These are phyloP conservation scores for Petaurus breviceps DNA, from an alignment of 2,113 vertebrate genomes.

Conservation along the genomic window DNA sequence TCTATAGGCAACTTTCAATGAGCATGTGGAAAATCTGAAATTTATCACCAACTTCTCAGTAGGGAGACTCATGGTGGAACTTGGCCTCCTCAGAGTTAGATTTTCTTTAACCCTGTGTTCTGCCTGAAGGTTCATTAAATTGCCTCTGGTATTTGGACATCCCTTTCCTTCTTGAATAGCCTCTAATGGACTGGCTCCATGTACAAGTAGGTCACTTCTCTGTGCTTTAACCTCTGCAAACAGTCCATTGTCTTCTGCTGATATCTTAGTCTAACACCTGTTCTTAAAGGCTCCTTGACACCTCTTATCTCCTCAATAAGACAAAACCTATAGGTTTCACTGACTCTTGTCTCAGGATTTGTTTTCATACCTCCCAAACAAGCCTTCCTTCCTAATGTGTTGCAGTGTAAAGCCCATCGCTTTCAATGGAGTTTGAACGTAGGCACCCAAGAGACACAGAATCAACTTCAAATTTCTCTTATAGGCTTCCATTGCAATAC, in stretches of 20 bases:
- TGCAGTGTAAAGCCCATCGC: neutral
- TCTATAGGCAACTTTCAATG: neutral
- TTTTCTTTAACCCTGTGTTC: neutral
- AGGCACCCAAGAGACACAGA: neutral
- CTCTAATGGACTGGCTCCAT: neutral
- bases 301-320: neutral
- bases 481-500: neutral
- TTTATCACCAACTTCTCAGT: neutral
- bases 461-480: neutral
- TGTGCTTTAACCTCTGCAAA: neutral
- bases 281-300: neutral
- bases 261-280: neutral
- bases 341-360: neutral
- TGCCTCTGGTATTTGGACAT: neutral
- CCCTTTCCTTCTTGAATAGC: neutral
- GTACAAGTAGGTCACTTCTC: neutral
- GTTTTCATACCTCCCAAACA: neutral
- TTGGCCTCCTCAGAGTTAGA: neutral
- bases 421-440: neutral
- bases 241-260: neutral
- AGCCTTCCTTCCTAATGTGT: neutral
- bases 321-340: neutral
- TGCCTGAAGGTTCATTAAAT: neutral
- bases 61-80: neutral
- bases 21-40: neutral